Percentiles rank a stretch among this genome's conserved stretches.
phyloP scores from a whole-genome alignment of 53 echinoderm and acorn worm species.

The Temnopleurus reevesii region DNA sequence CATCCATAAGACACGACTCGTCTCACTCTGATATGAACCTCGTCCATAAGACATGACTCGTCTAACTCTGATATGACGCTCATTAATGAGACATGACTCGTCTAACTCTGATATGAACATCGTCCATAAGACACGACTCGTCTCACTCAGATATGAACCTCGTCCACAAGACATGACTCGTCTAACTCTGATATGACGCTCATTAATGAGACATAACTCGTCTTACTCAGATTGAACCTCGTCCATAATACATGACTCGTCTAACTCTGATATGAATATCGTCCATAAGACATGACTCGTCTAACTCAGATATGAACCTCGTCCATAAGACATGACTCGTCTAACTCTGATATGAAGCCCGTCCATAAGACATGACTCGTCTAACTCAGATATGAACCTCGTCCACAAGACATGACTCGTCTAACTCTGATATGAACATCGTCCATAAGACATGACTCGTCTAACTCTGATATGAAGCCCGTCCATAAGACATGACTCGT shows the following conservation, averaged over 20 bases:
- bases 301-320: background rate
- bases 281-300: background rate
- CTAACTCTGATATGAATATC: background rate
- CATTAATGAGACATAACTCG: background rate
- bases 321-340: background rate
- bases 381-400: background rate
- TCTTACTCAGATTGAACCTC: background rate
- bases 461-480: background rate
- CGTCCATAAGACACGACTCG: background rate
- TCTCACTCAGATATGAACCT: slow-evolving; percentile 12
- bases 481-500: background rate
- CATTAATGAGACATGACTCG: too few relatives aligned
- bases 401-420: background rate
- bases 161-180: background rate
- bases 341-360: background rate
- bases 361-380: background rate
- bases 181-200: background rate
- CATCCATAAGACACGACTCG: background rate
- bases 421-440: background rate
- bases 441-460: background rate
- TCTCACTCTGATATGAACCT: background rate
- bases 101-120: background rate
- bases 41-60: background rate
- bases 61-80: background rate
- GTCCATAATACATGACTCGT: background rate